phyloP scores from a whole-genome alignment of 2,113 vertebrate genomes.

The Aix galericulata region DNA sequence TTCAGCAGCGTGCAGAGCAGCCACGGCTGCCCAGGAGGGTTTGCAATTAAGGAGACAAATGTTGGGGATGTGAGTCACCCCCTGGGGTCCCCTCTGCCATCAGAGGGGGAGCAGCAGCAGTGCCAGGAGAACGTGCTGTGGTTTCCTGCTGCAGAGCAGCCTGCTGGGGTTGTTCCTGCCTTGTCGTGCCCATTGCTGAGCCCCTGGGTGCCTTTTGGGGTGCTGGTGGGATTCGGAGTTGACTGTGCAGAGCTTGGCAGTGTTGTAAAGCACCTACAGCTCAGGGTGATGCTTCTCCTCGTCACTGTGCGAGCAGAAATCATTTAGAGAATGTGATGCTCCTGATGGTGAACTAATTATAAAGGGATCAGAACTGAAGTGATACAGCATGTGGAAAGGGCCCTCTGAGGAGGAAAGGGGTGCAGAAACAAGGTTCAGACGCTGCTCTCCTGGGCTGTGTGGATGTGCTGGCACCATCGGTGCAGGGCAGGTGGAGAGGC shows the following conservation, averaged over 20 bases:
- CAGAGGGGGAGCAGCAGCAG: accelerated
- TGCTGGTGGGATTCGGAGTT: background rate
- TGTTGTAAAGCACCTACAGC: background rate
- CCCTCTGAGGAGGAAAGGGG: background rate
- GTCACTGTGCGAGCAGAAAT: background rate
- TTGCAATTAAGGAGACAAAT: background rate
- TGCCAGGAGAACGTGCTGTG: accelerated
- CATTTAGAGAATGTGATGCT: background rate
- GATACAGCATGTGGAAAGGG: background rate
- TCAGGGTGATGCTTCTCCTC: background rate
- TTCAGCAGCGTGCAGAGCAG: background rate
- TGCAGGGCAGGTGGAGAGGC: background rate
- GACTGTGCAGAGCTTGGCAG: background rate
- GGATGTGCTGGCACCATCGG: background rate
- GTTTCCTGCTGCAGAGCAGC: background rate
- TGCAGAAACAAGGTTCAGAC: background rate
- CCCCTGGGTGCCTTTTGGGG: background rate
- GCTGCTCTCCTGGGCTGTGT: background rate
- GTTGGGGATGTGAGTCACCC: background rate
- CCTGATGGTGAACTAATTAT: background rate
- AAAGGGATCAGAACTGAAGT: background rate
- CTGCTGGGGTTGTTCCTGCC: accelerated
- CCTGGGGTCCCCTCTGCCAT: background rate
- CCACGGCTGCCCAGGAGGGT: background rate
- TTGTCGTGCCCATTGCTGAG: background rate